phyloP scores from a whole-genome alignment of 2,797 vertebrate species.

The Danio choprae region DNA sequence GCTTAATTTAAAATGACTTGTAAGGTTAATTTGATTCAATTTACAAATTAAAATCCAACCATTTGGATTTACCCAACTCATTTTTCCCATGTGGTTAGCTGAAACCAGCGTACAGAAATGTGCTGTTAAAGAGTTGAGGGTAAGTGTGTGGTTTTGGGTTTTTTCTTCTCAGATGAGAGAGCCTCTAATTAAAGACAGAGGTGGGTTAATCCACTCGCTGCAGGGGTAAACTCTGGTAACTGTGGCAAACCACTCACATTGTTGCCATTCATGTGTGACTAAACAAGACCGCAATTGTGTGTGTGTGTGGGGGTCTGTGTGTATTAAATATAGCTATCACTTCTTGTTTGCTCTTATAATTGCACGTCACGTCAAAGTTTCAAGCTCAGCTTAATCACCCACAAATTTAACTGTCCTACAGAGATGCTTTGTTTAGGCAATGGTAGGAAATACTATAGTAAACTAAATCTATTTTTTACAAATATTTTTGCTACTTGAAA shows the following conservation, averaged over 20 bases:
- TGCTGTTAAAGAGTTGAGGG: conserved; percentile 26
- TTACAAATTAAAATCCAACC: too few relatives aligned
- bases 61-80: too few relatives aligned
- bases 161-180: conserved; percentile 54
- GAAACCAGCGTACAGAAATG: not conserved
- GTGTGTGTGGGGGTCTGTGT: not conserved
- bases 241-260: conserved; percentile 60
- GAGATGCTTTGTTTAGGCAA: not conserved
- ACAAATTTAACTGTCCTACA: not conserved
- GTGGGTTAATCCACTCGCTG: conserved; percentile 65
- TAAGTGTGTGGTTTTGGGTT: conserved; percentile 32
- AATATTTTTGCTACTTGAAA: not conserved
- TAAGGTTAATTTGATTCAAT: too few relatives aligned
- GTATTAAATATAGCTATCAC: conserved; percentile 1
- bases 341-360: not conserved
- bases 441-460: not conserved
- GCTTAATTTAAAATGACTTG: too few relatives aligned
- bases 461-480: not conserved
- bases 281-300: conserved; percentile 35
- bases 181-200: conserved; percentile 70
- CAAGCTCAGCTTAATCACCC: not conserved
- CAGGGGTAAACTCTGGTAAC: conserved; percentile 60
- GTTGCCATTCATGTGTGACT: conserved; percentile 49
- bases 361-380: not conserved
- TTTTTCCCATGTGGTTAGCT: not conserved